Conservation (phyloP, 2,797 vertebrate genomes). For the Acrocephalus scirpaceus region DNA sequence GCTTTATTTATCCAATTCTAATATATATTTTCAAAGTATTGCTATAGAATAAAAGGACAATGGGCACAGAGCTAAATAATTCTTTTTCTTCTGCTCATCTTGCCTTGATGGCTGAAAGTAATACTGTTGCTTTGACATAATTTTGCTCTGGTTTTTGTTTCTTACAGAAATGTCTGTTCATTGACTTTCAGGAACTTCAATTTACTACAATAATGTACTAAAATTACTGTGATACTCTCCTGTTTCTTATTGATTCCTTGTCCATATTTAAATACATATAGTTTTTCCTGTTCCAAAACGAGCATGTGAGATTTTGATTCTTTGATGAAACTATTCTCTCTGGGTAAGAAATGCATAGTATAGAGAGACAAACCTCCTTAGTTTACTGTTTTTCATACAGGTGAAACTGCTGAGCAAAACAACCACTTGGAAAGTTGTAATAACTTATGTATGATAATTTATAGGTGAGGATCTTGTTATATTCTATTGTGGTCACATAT, state of each 20-base stretch:
- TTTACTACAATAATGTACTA: neutral
- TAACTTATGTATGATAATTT: neutral
- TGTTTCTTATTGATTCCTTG: neutral
- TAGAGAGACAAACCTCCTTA: neutral
- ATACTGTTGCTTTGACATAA: neutral
- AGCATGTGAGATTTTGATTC: neutral
- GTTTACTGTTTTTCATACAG: neutral
- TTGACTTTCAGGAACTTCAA: neutral
- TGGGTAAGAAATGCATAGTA: neutral
- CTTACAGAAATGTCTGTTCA: neutral
- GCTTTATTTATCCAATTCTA: neutral
- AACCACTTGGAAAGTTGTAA: neutral
- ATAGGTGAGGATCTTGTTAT: neutral
- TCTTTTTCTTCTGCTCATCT: neutral
- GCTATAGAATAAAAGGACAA: neutral
- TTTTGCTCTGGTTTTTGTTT: neutral
- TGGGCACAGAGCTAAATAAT: neutral
- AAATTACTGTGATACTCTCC: neutral
- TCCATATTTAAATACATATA: neutral
- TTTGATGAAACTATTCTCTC: neutral
- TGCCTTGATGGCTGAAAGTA: neutral
- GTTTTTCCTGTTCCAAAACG: neutral
- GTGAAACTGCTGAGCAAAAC: neutral
- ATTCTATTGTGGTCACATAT: neutral
- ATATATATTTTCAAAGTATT: neutral